These are phyloP conservation scores for Drosophila orosa DNA, from an alignment of 1,140 invertebrate genomes.

Conservation along the genomic window DNA sequence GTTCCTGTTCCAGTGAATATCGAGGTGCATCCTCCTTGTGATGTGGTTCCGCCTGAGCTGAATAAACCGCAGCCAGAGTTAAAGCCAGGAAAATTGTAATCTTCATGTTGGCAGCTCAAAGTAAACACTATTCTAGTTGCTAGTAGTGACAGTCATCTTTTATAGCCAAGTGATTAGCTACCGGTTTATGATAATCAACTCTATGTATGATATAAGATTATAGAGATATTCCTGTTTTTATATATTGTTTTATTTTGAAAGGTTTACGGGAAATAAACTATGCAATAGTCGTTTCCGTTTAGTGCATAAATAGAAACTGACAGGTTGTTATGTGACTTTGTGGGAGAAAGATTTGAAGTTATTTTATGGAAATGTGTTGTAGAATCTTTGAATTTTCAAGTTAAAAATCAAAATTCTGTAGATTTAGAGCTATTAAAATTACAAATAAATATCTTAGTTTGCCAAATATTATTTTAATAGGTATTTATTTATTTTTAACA, in stretches of 20 bases:
- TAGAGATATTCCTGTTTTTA: background rate
- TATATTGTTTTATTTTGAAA: background rate
- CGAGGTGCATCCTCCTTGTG: background rate
- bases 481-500: background rate
- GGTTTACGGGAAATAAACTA: constrained; percentile 2
- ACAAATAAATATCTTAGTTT: background rate
- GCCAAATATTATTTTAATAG: background rate
- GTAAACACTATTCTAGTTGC: constrained; percentile 6
- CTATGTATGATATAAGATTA: background rate
- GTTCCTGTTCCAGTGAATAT: background rate
- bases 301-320: constrained; percentile 6
- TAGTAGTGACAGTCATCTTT: background rate
- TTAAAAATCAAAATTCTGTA: background rate
- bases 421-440: background rate
- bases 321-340: constrained; percentile 1
- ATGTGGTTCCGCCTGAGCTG: background rate
- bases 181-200: constrained; percentile 15
- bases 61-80: background rate
- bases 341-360: background rate
- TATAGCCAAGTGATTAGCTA: constrained; percentile 7
- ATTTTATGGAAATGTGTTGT: background rate
- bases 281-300: background rate
- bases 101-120: constrained; percentile 4
- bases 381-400: background rate
- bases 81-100: constrained; percentile 10